These are phyloP conservation scores for Bombus cullumanus DNA, from an alignment of 1,140 invertebrate genomes.

Conservation along the genomic window DNA sequence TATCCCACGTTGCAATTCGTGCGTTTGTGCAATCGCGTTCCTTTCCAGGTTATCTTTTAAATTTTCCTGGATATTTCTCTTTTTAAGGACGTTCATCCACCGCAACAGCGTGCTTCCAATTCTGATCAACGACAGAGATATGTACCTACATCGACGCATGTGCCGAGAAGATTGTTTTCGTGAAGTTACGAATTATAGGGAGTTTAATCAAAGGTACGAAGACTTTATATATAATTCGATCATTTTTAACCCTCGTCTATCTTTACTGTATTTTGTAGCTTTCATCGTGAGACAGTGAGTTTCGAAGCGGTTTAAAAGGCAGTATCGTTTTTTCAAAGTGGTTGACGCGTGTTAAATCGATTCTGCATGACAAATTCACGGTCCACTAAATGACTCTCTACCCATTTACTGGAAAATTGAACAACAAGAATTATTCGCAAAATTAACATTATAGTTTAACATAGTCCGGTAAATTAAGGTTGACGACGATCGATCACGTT, in stretches of 20 bases:
- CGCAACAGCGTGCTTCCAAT: not conserved
- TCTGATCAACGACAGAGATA: conserved; percentile 25
- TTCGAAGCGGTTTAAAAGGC: not conserved
- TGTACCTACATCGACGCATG: too few species aligned
- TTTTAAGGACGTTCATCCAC: not conserved
- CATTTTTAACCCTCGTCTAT: not conserved
- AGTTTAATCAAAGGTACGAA: not conserved
- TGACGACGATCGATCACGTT: not conserved
- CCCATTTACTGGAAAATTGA: not conserved
- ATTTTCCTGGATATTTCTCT: conserved; percentile 7
- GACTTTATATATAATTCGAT: not conserved
- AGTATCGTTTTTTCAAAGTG: not conserved
- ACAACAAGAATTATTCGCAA: not conserved
- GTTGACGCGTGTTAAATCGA: not conserved
- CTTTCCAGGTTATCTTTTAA: conserved; percentile 29
- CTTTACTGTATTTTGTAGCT: not conserved
- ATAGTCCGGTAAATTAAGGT: not conserved
- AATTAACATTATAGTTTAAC: conserved; percentile 6
- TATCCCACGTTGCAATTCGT: not conserved
- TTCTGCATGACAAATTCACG: conserved; percentile 1
- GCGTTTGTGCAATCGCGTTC: conserved; percentile 16
- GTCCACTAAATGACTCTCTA: not conserved
- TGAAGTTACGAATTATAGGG: not conserved
- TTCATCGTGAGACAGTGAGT: not conserved
- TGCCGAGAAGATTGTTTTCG: not conserved